Evolutionary conservation across 2,797 vertebrate species (phyloP), one percentile per base, ranked within the genome.

Genomic region (Arrhamphus sclerolepis): DNA sequence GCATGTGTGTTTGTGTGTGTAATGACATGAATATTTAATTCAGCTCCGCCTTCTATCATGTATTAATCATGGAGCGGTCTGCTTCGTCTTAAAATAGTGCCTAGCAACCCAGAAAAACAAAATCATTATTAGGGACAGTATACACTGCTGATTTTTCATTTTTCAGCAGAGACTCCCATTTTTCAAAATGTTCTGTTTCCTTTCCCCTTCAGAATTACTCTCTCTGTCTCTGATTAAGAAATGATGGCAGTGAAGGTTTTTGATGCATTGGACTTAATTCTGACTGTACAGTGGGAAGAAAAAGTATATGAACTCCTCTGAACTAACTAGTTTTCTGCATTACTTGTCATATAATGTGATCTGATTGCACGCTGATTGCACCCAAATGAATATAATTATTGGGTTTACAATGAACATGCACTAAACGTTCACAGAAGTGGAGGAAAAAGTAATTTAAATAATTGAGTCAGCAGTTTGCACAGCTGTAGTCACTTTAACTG

Each of bases 11-110:
- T 67, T 80, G 77, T 65, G 69, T 72, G 53, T 58, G 20, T 44
- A 4, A 34, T 34, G 44, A 68, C 75, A 87, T 91, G 75, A 89
- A 92, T 90, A 83, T 89, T 92, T 92, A 66, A 92, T 90, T 85
- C 56, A 18, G 60, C 66, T 78, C 79, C 79, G 68, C 83, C 83
- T 75, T 83, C 76, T 46, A 26, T 85, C 87, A 92, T 92, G 87
- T 89, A 89, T 93, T 91, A 92, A 90, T 91, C 86, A 92, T 91
- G 67, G 75, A 66, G 53, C 87, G 83, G 88, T 92, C 90, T 92
- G 90, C 78, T 81, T 43, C 5, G 66, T 81, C 87, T 91, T 78
- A 87, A 92, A 93, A 91, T 91, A 92, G 88, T 58, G 34, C 72
- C 50, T 77, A 75, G 73, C 80, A 90, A 84, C 78, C 87, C 86